A percentile compares a stretch with the other conserved stretches of the same genome.
Conservation (phyloP, 2,113 vertebrate genomes). For the Rhea pennata region DNA sequence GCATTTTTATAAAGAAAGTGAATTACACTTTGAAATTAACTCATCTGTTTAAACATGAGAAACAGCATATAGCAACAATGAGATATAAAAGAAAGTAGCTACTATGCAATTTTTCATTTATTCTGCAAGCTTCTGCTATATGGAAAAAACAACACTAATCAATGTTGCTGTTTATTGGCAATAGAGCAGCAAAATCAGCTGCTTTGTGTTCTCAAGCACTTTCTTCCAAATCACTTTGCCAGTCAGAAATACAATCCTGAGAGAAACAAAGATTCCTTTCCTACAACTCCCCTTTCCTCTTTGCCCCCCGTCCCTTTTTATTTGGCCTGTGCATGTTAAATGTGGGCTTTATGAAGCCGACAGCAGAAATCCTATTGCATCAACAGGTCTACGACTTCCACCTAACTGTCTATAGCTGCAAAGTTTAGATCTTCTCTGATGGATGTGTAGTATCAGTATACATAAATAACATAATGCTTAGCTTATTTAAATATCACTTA, state of each 20-base stretch:
- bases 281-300: background rate
- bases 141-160: background rate
- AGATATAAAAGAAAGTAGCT: background rate
- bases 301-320: background rate
- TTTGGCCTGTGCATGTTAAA: background rate
- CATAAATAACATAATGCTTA: background rate
- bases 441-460: background rate
- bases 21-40: background rate
- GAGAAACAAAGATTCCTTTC: background rate
- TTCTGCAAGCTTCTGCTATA: background rate
- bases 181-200: conserved; percentile 14
- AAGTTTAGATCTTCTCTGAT: background rate
- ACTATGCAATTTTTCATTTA: background rate
- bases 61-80: background rate
- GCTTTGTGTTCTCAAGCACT: background rate
- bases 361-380: background rate
- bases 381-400: background rate
- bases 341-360: background rate
- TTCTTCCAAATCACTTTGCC: background rate
- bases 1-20: background rate
- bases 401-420: background rate
- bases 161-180: background rate
- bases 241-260: background rate
- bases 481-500: background rate
- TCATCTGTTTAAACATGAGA: background rate